Percentiles rank a stretch among this genome's conserved stretches.
These are phyloP conservation scores for Nerophis ophidion DNA, from an alignment of 2,113 vertebrate species.

Conservation along the genomic window DNA sequence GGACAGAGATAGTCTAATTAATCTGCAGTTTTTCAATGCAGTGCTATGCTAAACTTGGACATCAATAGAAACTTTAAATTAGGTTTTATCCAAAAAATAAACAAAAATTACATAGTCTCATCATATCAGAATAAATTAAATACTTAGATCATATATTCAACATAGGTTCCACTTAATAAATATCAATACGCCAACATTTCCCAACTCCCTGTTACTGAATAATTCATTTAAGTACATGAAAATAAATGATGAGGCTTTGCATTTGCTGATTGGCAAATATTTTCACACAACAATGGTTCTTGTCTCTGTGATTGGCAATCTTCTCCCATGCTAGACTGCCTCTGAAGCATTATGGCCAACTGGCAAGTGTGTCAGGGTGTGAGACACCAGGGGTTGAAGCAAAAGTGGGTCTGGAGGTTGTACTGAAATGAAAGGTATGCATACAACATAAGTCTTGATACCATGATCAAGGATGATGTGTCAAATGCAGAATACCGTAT, in stretches of 20 bases:
- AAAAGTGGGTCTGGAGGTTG: slow-evolving; percentile 61
- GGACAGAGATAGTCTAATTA: no score
- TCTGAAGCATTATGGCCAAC: slow-evolving; percentile 61
- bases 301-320: neutral
- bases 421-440: slow-evolving; percentile 38
- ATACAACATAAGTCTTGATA: neutral
- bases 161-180: neutral
- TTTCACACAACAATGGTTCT: no score
- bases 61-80: no score
- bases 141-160: neutral
- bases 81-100: no score
- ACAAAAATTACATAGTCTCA: neutral
- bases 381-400: slow-evolving; percentile 67
- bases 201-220: neutral
- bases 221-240: neutral
- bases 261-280: no score
- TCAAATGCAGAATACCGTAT: no score
- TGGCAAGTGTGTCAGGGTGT: slow-evolving; percentile 66
- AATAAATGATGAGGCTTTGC: no score
- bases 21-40: no score
- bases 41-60: no score
- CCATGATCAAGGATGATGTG: no score
- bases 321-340: neutral
- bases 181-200: neutral
- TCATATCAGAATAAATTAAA: neutral